Percentiles rank a stretch among this genome's conserved stretches.
phyloP scores from a whole-genome alignment of 2,797 vertebrate genomes.

The Oryzias sinensis region DNA sequence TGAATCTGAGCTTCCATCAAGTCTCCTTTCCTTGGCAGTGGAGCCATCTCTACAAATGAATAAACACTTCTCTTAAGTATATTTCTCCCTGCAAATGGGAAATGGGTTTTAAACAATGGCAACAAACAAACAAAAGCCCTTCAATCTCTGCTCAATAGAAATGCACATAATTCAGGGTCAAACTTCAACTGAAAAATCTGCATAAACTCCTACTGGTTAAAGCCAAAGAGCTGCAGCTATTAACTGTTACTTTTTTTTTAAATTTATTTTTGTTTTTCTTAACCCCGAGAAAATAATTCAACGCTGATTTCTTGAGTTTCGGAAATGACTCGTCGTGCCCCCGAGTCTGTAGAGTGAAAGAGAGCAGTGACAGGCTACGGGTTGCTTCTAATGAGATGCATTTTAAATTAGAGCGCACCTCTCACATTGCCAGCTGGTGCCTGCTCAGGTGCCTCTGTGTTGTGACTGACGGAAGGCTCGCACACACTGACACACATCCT shows the following conservation, averaged over 20 bases:
- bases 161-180: slow-evolving; percentile 74
- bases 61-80: slow-evolving; percentile 99
- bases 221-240: slow-evolving; percentile 32
- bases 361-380: slow-evolving; percentile 69
- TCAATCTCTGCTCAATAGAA: slow-evolving; percentile 71
- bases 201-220: slow-evolving; percentile 46
- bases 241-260: slow-evolving; percentile 28
- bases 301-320: slow-evolving; percentile 28
- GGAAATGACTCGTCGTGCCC: slow-evolving; percentile 55
- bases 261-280: slow-evolving; percentile 31
- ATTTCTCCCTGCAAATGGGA: slow-evolving; percentile 94
- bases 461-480: slow-evolving; percentile 69
- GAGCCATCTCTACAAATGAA: slow-evolving; percentile 99
- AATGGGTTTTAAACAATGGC: slow-evolving; percentile 90
- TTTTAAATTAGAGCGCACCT: slow-evolving; percentile 79
- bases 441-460: slow-evolving; percentile 75
- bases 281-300: slow-evolving; percentile 40
- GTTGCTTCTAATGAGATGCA: slow-evolving; percentile 77
- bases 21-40: slow-evolving; percentile 98
- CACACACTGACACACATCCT: slow-evolving; percentile 31
- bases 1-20: slow-evolving; percentile 99
- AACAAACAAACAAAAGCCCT: slow-evolving; percentile 83
- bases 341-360: slow-evolving; percentile 51
- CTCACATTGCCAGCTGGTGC: slow-evolving; percentile 79
- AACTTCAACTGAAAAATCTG: slow-evolving; percentile 53